Base-by-base conservation (phyloP, 1,140 invertebrate genomes). In the Rhyzopertha dominica region DNA sequence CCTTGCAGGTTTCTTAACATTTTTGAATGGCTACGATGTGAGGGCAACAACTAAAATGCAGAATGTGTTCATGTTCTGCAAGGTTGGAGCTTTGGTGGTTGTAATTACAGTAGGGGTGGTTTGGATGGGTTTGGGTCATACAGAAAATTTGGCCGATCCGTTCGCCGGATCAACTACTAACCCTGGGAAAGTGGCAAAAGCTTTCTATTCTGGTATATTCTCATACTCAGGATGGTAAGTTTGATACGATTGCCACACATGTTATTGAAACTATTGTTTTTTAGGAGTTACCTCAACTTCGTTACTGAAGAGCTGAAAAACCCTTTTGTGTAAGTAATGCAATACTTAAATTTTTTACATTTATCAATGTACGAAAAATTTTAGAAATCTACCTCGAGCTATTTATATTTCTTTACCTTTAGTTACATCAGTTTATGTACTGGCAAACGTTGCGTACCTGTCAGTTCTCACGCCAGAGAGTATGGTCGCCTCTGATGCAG, bases 291-390 rank as follows among this genome's bases (percentile, higher is more conserved):
- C 64, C 71, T 97, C 29, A 97, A 97, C 72, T 98, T 95, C 65
- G 95, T 98, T 69, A 95, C 94, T 8, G 95, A 98, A 72, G 95
- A 98, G 67, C 65, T 98, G 0, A 80, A 87, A 63, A 83, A 97
- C 69, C 95, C 95, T 3, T 92, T 89, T 67, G 85, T 82, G 77
- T 88, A 73, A 74, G 68, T 67, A 38, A n/a, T 36, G 9, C 24
- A 12, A 14, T 23, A 34, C 39, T 4, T 46, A 9, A 18, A 49
- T 12, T 18, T 2, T n/a, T 23, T 18, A 13, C 18, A 25, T 28
- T 29, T 20, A n/a, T 9, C 19, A 29, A 37, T 29, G 20, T 24
- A 28, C 29, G 9, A 45, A 32, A 32, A 13, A 43, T 71, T 70
- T 49, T 68, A 87, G 85, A 59, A 98, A 98, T 75, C 73, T 98